Percentiles rank a stretch among this genome's conserved stretches.
Conservation (phyloP, 2,888 invertebrate genomes). For the Tridacna crocea region DNA sequence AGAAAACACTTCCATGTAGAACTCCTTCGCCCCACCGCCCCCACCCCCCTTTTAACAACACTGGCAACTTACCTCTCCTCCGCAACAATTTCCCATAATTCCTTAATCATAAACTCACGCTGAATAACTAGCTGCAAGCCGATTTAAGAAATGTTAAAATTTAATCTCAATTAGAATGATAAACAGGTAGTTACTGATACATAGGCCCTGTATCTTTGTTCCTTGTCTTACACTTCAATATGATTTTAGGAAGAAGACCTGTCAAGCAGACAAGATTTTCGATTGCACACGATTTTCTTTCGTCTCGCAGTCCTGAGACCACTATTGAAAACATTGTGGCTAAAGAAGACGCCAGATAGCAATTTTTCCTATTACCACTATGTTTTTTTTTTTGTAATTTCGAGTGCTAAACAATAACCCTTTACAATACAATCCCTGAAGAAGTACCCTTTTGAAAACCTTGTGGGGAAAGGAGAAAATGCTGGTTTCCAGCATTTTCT, state of each 20-base stretch:
- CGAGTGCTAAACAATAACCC: background rate
- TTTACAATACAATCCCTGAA: no score
- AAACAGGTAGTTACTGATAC: background rate
- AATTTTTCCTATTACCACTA: background rate
- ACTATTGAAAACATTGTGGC: background rate
- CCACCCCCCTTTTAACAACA: no score
- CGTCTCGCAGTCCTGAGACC: no score
- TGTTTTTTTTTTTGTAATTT: background rate
- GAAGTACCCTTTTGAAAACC: background rate
- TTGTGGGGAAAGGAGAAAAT: constrained; percentile 6
- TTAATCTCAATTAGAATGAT: background rate
- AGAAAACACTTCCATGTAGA: no score
- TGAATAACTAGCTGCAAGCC: background rate
- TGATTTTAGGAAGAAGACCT: no score
- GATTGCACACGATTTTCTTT: no score
- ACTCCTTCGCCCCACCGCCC: no score
- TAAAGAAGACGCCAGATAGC: no score
- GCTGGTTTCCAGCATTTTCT: constrained; percentile 4
- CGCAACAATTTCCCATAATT: constrained; percentile 37
- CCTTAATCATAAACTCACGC: background rate
- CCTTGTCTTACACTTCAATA: no score
- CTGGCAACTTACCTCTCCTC: constrained; percentile 15
- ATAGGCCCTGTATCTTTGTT: background rate
- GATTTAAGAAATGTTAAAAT: background rate
- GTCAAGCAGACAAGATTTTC: no score